Conservation (phyloP, 2,113 vertebrate genomes). For the Aleadryas rufinucha region DNA sequence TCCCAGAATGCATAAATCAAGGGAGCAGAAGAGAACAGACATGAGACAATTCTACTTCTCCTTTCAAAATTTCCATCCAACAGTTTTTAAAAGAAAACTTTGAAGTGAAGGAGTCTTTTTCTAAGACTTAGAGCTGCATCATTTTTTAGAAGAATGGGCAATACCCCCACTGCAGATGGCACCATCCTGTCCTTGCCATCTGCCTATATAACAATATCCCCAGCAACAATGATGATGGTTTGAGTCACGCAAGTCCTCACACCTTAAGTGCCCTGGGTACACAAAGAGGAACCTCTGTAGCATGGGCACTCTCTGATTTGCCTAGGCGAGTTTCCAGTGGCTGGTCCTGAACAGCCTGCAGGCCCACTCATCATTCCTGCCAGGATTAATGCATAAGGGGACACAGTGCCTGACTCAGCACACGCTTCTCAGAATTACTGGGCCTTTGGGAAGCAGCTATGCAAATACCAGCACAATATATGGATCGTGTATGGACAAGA, state of each 20-base stretch:
- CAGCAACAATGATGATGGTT: accelerated
- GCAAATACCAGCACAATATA: not conserved
- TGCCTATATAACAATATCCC: not conserved
- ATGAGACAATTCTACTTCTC: not conserved
- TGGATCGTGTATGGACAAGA: not conserved
- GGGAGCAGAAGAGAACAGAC: not conserved
- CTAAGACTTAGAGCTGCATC: not conserved
- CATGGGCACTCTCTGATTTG: not conserved
- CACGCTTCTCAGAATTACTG: not conserved
- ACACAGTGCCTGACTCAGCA: not conserved
- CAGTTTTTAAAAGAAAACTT: not conserved
- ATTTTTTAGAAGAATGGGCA: not conserved
- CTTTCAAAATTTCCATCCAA: not conserved
- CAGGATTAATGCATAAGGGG: not conserved
- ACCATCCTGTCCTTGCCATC: not conserved
- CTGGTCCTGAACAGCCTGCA: not conserved
- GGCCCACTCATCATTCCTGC: not conserved
- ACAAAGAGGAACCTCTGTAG: not conserved
- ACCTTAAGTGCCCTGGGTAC: not conserved
- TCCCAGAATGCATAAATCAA: not conserved
- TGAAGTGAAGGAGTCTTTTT: not conserved
- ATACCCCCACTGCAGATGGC: not conserved
- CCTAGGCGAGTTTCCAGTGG: not conserved
- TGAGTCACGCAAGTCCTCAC: not conserved
- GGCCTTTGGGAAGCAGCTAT: not conserved